Evolutionary conservation across 2,113 vertebrate species (phyloP).

Genomic region (Sinocyclocheilus rhinocerous): DNA sequence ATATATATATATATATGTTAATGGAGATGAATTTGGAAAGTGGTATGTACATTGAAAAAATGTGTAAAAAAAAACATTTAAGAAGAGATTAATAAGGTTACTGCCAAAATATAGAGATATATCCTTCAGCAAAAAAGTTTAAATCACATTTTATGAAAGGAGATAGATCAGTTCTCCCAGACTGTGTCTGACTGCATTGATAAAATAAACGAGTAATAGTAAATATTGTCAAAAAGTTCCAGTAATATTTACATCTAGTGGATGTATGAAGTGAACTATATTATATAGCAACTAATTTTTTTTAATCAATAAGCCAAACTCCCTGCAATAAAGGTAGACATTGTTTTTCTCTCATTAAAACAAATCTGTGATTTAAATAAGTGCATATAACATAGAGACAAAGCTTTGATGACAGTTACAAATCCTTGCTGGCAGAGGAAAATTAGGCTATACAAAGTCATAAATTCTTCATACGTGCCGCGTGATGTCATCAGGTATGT

Average conservation of each 20-base stretch:
- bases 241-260: background rate
- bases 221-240: background rate
- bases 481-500: slow-evolving; percentile 16
- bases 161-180: background rate
- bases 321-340: background rate
- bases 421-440: background rate
- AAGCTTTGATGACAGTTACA: background rate
- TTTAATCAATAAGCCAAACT: background rate
- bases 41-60: too few species aligned
- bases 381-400: background rate
- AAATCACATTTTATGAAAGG: too few species aligned
- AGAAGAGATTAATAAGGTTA: too few species aligned
- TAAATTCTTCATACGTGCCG: background rate
- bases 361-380: background rate
- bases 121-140: too few species aligned
- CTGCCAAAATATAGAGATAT: too few species aligned
- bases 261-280: background rate
- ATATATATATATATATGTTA: too few species aligned
- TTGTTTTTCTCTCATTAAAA: background rate
- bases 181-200: background rate
- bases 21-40: too few species aligned
- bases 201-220: background rate
- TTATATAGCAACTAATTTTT: background rate
- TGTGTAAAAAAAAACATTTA: too few species aligned
- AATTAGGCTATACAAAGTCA: background rate